Conservation (phyloP, 2,888 invertebrate species). For the Lepidocyrtoides sp. region DNA sequence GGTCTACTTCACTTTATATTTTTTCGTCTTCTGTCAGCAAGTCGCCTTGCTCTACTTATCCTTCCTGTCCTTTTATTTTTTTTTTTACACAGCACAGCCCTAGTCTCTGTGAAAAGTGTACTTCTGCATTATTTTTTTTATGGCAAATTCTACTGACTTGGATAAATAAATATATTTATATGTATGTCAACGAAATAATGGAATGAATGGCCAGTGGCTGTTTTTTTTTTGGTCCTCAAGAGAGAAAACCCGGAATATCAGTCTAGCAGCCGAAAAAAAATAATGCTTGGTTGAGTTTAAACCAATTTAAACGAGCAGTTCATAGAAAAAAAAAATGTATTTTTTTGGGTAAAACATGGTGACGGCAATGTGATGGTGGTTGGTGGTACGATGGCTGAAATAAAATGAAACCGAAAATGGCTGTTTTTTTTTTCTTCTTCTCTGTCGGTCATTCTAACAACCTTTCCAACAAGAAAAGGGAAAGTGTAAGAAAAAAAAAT, state of each 20-base stretch:
- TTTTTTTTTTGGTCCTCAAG: conserved; percentile 31
- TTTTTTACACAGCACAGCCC: not conserved
- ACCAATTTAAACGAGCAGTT: not conserved
- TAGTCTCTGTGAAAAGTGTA: conserved; percentile 6
- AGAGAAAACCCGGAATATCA: not conserved
- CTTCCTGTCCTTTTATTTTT: conserved; percentile 38
- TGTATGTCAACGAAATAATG: conserved; percentile 51
- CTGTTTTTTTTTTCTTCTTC: too few relatives aligned
- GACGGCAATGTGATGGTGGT: not conserved
- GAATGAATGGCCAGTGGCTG: conserved; percentile 43
- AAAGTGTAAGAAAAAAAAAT: not conserved
- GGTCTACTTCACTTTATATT: not conserved
- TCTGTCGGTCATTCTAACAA: conserved; percentile 12
- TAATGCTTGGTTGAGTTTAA: not conserved
- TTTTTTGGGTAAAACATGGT: too few relatives aligned
- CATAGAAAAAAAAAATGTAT: too few relatives aligned
- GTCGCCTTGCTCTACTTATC: conserved; percentile 44
- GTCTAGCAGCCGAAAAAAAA: not conserved
- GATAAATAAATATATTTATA: conserved; percentile 45
- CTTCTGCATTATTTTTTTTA: not conserved
- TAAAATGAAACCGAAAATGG: conserved; percentile 32
- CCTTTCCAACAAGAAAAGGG: not conserved
- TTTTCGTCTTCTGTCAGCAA: not conserved
- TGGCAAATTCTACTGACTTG: not conserved
- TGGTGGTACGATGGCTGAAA: too few relatives aligned